phyloP scores from a whole-genome alignment of 2,888 invertebrate species.

The Odontomyia ornata region DNA sequence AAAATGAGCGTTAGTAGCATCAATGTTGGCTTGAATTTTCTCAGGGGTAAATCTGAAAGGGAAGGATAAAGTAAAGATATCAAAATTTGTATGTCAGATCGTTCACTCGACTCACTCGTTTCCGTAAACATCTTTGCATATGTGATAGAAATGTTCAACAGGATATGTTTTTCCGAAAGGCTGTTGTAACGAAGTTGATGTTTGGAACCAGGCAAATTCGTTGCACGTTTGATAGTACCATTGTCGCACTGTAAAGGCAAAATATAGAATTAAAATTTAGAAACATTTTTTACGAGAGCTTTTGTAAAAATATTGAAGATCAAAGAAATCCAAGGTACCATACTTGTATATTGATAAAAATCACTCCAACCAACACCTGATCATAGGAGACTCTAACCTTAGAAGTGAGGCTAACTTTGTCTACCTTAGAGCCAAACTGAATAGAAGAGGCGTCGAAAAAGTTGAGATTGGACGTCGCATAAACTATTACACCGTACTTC shows the following conservation, averaged over 20 bases:
- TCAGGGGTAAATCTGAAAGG: constrained; percentile 22
- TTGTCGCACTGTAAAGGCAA: constrained; percentile 71
- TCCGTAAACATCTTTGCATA: constrained; percentile 58
- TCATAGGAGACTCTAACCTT: no score
- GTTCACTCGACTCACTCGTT: not conserved
- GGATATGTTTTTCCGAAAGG: constrained; percentile 66
- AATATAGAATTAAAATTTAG: no score
- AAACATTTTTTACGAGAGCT: no score
- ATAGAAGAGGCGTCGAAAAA: no score
- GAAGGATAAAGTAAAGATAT: not conserved
- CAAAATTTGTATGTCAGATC: not conserved
- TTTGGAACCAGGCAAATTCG: constrained; percentile 87
- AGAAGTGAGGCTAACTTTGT: no score
- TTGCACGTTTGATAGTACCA: constrained; percentile 89
- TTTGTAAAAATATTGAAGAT: no score
- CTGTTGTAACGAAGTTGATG: constrained; percentile 69
- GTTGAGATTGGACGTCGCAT: no score
- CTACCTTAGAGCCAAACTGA: no score
- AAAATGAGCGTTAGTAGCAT: constrained; percentile 65
- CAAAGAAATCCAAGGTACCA: no score
- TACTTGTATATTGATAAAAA: no score
- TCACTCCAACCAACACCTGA: no score
- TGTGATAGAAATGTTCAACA: constrained; percentile 54
- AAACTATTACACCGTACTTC: no score
- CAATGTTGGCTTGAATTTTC: constrained; percentile 52